Base-by-base conservation (phyloP, 2,797 vertebrate genomes). In the Sylvia borin region DNA sequence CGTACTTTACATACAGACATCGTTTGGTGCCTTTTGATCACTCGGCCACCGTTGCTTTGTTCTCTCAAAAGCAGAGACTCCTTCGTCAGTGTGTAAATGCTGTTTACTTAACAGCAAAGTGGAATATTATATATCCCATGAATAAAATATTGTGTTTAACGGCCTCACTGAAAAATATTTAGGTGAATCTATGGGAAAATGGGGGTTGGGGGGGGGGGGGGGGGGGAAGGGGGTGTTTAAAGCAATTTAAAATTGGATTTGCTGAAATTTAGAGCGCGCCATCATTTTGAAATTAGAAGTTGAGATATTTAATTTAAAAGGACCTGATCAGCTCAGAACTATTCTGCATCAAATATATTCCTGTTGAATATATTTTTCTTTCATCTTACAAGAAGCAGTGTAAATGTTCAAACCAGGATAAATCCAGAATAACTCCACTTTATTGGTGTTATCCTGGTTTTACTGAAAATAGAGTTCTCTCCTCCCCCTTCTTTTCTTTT, bases 51-150 rank as follows among this genome's bases (percentile, higher is more conserved):
- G 80, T 74, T 80, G 78, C 91, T 95, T 75, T 88, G 66, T 91
- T 68, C 79, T 93, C 91, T 85, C 68, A 51, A 76, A 90, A 93
- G 85, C 40, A 77, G 84, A 94, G 43, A 71, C 27, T 81, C 64
- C 88, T 82, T 68, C 5, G 66, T 65, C 78, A 12, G 6, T 2
- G 11, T 85, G 73, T 75, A 93, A 87, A 76, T 48, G 81, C 70
- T 80, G 72, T 36, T 82, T 40, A 48, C 42, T 83, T 80, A 73
- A 80, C 75, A 93, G 86, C 81, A 91, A 85, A 86, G 55, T 1
- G 19, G 66, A 85, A 81, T 84, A 78, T 81, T 78, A 51, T 5
- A 10, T 54, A 92, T 68, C 54, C 79, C 60, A 22, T 27, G 4
- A 90, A 77, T 61, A 88, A 77, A 91, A 67, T 26, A 75, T 29